Evolutionary conservation across 2,113 vertebrate species (phyloP), one percentile per base, ranked within the genome.

Genomic region (Oryctolagus cuniculus): DNA sequence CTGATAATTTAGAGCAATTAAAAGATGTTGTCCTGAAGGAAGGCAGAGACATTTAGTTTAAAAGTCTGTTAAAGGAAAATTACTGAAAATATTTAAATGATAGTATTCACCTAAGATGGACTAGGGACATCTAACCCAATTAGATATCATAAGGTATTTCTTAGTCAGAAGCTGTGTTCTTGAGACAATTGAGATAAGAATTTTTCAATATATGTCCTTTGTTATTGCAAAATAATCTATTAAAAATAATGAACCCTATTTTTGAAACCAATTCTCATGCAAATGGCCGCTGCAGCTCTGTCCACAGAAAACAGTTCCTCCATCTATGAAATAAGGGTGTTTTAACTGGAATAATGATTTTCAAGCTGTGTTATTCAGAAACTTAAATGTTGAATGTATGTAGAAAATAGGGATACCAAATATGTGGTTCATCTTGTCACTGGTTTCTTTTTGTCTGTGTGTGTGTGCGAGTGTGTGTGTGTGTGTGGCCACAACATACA

Each of bases 1-100:
- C 95, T 97, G 98, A 98, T 98, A 97, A 98, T 98, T 98, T 98
- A 96, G 94, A 98, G 96, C 97, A 98, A 98, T 98, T 98, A 98
- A 97, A 98, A 97, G 89, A 97, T 97, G 97, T 95, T 98, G 97
- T 98, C 97, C 96, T 94, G 94, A 97, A 98, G 98, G 96, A 96
- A 98, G 58, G 79, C 83, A 98, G 84, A 97, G 97, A 97, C 92
- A 96, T 97, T 97, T 97, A 96, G 83, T 96, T 89, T 97, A 96
- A 97, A 94, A 98, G 81, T 82, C 97, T 97, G 94, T 96, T 98
- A 98, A 97, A 96, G 95, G 95, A 96, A 98, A 98, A 97, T 98
- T 96, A 87, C 87, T 8, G 55, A 97, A 98, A 98, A 98, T 96
- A 98, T 98, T 97, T 96, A 96, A 98, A 96, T 97, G 0, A 78